These are phyloP conservation scores for Promerops cafer DNA, from an alignment of 2,113 vertebrate genomes.

Conservation along the genomic window DNA sequence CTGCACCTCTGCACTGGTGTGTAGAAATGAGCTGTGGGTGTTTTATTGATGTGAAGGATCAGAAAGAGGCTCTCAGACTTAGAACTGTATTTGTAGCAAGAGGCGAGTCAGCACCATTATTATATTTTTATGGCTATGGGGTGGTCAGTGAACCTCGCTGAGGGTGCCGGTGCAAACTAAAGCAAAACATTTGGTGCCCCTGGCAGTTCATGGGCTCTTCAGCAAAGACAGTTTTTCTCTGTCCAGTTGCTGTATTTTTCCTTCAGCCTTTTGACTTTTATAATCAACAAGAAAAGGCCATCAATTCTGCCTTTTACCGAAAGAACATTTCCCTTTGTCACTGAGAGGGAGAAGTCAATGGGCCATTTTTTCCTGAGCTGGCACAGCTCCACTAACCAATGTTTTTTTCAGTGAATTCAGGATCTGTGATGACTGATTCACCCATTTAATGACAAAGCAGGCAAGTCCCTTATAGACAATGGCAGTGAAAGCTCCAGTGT, in stretches of 20 bases:
- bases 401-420: neutral
- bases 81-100: neutral
- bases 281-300: neutral
- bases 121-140: neutral
- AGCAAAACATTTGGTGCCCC: neutral
- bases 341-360: neutral
- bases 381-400: neutral
- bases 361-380: neutral
- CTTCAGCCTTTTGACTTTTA: neutral
- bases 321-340: neutral
- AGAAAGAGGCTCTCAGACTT: neutral
- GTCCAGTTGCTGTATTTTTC: neutral
- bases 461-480: neutral
- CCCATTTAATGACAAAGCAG: neutral
- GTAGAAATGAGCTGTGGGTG: neutral
- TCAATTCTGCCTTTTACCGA: neutral
- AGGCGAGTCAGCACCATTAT: neutral
- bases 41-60: neutral
- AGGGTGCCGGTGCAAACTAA: neutral
- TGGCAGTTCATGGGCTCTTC: neutral
- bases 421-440: neutral
- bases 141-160: neutral
- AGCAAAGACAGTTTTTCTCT: neutral
- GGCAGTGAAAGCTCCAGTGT: neutral
- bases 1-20: neutral